Conservation (phyloP, 2,113 vertebrate species). For the Podarcis raffonei region DNA sequence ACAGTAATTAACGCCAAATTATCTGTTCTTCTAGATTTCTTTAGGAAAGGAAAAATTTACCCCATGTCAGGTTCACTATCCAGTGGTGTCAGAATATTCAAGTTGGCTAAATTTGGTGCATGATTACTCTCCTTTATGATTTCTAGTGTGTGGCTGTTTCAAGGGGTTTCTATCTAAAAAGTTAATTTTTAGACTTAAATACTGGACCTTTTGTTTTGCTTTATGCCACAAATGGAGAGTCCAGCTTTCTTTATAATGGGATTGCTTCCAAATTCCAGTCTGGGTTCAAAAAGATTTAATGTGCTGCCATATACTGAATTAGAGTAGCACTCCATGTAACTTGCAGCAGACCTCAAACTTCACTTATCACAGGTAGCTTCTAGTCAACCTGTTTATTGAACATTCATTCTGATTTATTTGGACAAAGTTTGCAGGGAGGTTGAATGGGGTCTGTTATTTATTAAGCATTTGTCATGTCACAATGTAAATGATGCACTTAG, state of each 20-base stretch:
- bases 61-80: background rate
- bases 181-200: background rate
- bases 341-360: background rate
- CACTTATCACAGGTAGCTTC: background rate
- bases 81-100: background rate
- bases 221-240: background rate
- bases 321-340: background rate
- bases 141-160: background rate
- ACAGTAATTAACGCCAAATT: background rate
- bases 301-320: background rate
- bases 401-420: too few relatives aligned
- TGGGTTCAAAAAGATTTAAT: background rate
- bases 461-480: too few relatives aligned
- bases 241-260: background rate
- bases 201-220: background rate
- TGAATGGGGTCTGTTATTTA: too few relatives aligned
- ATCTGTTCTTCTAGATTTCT: background rate
- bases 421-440: too few relatives aligned
- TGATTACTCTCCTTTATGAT: background rate
- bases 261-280: background rate
- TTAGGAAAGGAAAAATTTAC: background rate
- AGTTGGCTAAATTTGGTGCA: fast-evolving
- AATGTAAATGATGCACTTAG: background rate
- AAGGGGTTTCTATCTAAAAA: background rate
- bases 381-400: background rate